A percentile compares a stretch with the other conserved stretches of the same genome.
Evolutionary conservation across 1,140 invertebrate species (phyloP).

Genomic region (Branchinecta lindahli): DNA sequence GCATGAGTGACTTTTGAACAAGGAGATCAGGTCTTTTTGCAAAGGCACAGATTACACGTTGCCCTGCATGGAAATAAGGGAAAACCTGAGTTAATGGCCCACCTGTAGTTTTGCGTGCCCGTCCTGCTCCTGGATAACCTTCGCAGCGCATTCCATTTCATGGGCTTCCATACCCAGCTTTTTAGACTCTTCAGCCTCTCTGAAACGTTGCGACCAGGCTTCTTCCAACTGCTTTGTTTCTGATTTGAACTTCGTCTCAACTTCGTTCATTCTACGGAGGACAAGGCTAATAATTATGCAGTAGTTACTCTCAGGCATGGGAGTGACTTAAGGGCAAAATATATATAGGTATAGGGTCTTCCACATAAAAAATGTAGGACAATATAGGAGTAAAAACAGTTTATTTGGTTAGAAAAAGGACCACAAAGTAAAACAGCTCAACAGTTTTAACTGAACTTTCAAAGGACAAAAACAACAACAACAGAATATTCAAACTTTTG

Average conservation of each 20-base stretch:
- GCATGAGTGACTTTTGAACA: too few species aligned
- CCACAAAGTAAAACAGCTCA: too few species aligned
- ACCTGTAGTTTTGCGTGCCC: neutral
- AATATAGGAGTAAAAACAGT: too few species aligned
- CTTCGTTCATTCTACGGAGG: neutral
- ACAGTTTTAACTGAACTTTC: too few species aligned
- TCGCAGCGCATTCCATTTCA: constrained; percentile 14
- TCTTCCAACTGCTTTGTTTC: constrained; percentile 10
- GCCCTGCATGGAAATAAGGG: too few species aligned
- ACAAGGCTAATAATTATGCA: too few species aligned
- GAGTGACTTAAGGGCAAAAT: neutral
- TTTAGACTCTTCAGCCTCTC: constrained; percentile 17
- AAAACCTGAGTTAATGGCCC: too few species aligned
- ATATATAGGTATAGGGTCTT: constrained; percentile 10
- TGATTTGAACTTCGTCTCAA: neutral
- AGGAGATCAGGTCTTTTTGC: too few species aligned
- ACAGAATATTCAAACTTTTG: neutral
- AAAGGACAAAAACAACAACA: too few species aligned
- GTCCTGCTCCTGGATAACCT: constrained; percentile 14
- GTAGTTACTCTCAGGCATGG: too few species aligned
- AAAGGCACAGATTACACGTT: too few species aligned
- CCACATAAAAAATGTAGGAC: neutral
- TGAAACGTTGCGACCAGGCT: constrained; percentile 9
- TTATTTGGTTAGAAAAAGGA: too few species aligned
- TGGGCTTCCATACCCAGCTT: constrained; percentile 18